Evolutionary conservation across 2,888 invertebrate species (phyloP), one percentile per base, ranked within the genome.

Genomic region (Watsonalla cultraria): DNA sequence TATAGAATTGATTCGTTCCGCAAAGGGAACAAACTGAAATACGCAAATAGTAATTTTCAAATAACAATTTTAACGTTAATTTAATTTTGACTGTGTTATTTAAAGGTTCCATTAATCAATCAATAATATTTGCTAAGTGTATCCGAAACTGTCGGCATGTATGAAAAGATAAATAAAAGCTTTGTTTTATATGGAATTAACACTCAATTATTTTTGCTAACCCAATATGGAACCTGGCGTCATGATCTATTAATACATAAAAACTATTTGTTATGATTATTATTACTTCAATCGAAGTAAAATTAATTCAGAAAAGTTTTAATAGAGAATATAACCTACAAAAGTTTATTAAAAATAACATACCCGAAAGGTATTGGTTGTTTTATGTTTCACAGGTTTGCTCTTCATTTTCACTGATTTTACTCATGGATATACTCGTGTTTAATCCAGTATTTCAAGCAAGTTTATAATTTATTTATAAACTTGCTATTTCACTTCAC

Each of bases 21-120:
- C 93, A 86, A 99, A 98, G 6, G 96, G 94, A 81, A 96, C 93
- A 78, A 96, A 97, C 97, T 97, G 80, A 54, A 92, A 90, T 60
- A 52, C 53, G 62, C 57, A 35, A 35, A n/a, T 62, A 61, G 47
- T 51, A 50, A 57, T 50, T 33, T 47, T 53, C 24, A 24, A 24
- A 24, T 24, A 24, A 24, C 24, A 24, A 24, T 24, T 24, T 24
- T 24, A 24, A 24, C 24, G 24, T 24, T 24, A 24, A 51, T 45
- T 34, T 51, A 57, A 58, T 57, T 55, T 46, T 37, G 13, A 42
- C 5, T 9, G 42, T 42, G 7, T 42, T 1, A 42, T 42, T 42
- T 9, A 7, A 42, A 9, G 7, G 11, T 42, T 4, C 7, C 1
- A 42, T 42, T 5, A 42, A 9, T 42, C 42, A 42, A 9, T 42